phyloP scores from a whole-genome alignment of 2,797 vertebrate genomes.

The Phalloptychus januarius region DNA sequence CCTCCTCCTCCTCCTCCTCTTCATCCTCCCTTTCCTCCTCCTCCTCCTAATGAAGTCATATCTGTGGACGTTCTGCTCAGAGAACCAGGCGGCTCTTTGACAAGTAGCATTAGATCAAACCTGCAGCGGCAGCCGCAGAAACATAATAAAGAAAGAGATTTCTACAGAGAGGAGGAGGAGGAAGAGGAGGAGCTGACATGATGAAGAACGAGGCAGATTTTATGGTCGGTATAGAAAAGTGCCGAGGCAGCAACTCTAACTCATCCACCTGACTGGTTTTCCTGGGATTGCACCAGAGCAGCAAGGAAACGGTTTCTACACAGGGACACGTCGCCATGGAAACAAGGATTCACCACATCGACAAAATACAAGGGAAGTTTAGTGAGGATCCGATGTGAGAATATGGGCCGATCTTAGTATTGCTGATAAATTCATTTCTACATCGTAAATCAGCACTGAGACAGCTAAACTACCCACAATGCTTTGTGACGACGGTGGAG shows the following conservation, averaged over 20 bases:
- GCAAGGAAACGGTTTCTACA: too few relatives aligned
- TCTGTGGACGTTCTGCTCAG: conserved; percentile 13
- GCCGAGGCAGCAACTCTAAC: conserved; percentile 49
- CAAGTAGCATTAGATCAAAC: conserved; percentile 42
- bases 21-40: conserved; percentile 11
- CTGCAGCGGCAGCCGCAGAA: conserved; percentile 20
- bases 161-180: conserved; percentile 2
- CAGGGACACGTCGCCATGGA: too few relatives aligned
- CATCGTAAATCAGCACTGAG: too few relatives aligned
- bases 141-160: conserved; percentile 18
- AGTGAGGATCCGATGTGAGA: too few relatives aligned
- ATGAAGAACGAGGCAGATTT: conserved; percentile 41
- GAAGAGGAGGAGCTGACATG: conserved; percentile 26
- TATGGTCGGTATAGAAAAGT: conserved; percentile 42
- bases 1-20: neutral
- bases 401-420: too few relatives aligned
- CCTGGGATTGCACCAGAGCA: too few relatives aligned
- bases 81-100: conserved; percentile 31
- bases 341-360: too few relatives aligned
- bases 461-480: too few relatives aligned
- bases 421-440: too few relatives aligned
- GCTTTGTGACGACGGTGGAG: too few relatives aligned
- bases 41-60: conserved; percentile 22
- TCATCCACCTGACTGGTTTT: conserved; percentile 13
- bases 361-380: too few relatives aligned